Evolutionary conservation across 1,140 invertebrate species (phyloP).

Genomic region (Heliconius himera): DNA sequence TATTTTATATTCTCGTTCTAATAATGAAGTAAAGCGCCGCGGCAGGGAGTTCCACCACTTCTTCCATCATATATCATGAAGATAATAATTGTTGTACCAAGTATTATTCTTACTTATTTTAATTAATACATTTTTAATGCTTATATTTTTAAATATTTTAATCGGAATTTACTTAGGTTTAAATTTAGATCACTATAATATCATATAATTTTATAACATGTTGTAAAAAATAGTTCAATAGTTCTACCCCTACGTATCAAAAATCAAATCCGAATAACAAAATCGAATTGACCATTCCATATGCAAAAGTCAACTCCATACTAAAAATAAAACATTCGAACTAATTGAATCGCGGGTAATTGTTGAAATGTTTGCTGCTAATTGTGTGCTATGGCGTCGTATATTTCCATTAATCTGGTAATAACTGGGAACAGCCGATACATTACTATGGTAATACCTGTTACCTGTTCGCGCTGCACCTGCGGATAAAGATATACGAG

Average conservation of each 20-base stretch:
- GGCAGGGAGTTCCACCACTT: no score
- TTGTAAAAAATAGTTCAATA: no score
- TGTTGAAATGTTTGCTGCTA: slow-evolving; percentile 45
- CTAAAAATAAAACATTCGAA: slow-evolving; percentile 28
- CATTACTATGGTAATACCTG: slow-evolving; percentile 36
- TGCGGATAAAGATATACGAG: slow-evolving; percentile 25
- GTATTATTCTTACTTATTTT: no score
- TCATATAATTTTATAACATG: no score
- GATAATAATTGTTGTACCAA: no score
- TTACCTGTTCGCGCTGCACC: slow-evolving; percentile 34
- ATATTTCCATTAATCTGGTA: slow-evolving; percentile 49
- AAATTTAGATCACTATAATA: no score
- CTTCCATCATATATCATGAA: no score
- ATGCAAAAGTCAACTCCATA: slow-evolving; percentile 18
- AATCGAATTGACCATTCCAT: background rate
- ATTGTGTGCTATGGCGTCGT: slow-evolving; percentile 46
- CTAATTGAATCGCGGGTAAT: slow-evolving; percentile 45
- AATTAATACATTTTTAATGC: no score
- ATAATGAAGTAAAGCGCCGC: no score
- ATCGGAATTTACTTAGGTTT: no score
- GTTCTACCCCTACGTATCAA: background rate
- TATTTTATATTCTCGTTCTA: no score
- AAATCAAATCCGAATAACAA: background rate
- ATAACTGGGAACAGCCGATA: slow-evolving; percentile 40
- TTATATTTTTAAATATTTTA: no score